A percentile compares a stretch with the other conserved stretches of the same genome.
Evolutionary conservation across 2,888 invertebrate genomes (phyloP).

Genomic region (Drosophila monieri): DNA sequence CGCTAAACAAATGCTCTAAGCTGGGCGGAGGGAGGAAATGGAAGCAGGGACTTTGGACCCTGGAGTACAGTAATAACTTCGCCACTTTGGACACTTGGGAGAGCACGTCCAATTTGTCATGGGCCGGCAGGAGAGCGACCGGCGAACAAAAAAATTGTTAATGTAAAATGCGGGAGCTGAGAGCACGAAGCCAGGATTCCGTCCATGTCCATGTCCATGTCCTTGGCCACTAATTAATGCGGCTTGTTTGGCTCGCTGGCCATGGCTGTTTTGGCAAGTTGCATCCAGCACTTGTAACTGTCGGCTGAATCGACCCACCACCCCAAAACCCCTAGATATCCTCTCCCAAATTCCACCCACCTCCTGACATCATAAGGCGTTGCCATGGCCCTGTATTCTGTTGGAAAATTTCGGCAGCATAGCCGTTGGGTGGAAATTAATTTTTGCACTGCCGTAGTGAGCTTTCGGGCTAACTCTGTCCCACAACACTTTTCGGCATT

Average conservation of each 20-base stretch:
- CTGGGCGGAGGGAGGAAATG: slow-evolving; percentile 2
- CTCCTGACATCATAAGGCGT: slow-evolving; percentile 38
- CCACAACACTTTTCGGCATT: slow-evolving; percentile 44
- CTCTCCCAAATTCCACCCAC: neutral
- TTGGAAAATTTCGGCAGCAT: slow-evolving; percentile 43
- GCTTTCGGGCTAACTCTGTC: slow-evolving; percentile 27
- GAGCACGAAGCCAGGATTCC: slow-evolving; percentile 19
- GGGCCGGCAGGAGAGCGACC: slow-evolving; percentile 41
- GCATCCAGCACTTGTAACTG: slow-evolving; percentile 44
- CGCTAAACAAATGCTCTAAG: slow-evolving; percentile 61
- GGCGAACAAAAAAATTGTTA: slow-evolving; percentile 35
- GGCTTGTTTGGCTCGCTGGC: slow-evolving; percentile 62
- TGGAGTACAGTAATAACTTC: slow-evolving; percentile 58
- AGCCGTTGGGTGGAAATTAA: slow-evolving; percentile 56
- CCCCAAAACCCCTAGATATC: neutral
- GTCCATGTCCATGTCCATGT: slow-evolving; percentile 39
- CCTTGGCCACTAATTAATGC: slow-evolving; percentile 78
- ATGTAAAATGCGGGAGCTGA: slow-evolving; percentile 35
- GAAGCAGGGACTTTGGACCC: neutral
- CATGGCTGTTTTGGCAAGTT: slow-evolving; percentile 44
- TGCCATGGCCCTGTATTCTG: slow-evolving; percentile 26
- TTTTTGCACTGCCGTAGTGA: slow-evolving; percentile 49
- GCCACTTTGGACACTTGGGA: slow-evolving; percentile 62
- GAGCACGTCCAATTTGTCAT: slow-evolving; percentile 75
- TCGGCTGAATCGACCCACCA: slow-evolving; percentile 18